A percentile compares a stretch with the other conserved stretches of the same genome.
Evolutionary conservation across 92 coral and sea anemone species (phyloP).

Genomic region (Porites cylindrica): DNA sequence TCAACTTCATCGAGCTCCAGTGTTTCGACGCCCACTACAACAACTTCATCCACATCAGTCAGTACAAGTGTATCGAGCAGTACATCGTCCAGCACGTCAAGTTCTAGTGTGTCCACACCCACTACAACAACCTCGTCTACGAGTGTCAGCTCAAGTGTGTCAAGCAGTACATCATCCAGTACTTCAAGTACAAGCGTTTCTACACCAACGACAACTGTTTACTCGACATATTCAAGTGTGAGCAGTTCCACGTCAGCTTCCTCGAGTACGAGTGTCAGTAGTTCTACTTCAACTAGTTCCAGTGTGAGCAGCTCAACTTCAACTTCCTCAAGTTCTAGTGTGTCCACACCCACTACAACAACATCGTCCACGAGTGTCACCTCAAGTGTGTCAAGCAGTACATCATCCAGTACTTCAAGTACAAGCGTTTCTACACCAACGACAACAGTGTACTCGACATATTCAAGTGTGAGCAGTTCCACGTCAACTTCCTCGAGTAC

Average conservation of each 20-base stretch:
- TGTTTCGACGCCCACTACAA: too few relatives aligned
- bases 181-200: not conserved
- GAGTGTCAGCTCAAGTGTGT: not conserved
- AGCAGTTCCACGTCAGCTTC: slow-evolving; percentile 7
- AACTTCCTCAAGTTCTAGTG: not conserved
- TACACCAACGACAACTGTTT: slow-evolving; percentile 22
- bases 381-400: slow-evolving; percentile 41
- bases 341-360: slow-evolving; percentile 36
- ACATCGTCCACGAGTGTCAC: slow-evolving; percentile 6
- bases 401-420: slow-evolving; percentile 35
- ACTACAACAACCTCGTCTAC: slow-evolving; percentile 1
- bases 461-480: too few relatives aligned
- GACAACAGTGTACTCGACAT: not conserved
- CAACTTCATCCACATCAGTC: too few relatives aligned
- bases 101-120: slow-evolving; percentile 20
- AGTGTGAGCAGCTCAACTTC: slow-evolving; percentile 10
- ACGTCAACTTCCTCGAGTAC: too few relatives aligned
- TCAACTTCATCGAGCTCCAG: too few relatives aligned
- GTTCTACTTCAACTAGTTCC: too few relatives aligned
- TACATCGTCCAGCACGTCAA: too few relatives aligned
- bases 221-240: slow-evolving; percentile 23
- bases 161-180: not conserved
- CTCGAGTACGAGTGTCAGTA: not conserved
- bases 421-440: slow-evolving; percentile 15
- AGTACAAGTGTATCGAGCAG: too few relatives aligned